A percentile compares a stretch with the other conserved stretches of the same genome.
Evolutionary conservation across 2,113 vertebrate species (phyloP).

Genomic region (Lucifuga dentata): DNA sequence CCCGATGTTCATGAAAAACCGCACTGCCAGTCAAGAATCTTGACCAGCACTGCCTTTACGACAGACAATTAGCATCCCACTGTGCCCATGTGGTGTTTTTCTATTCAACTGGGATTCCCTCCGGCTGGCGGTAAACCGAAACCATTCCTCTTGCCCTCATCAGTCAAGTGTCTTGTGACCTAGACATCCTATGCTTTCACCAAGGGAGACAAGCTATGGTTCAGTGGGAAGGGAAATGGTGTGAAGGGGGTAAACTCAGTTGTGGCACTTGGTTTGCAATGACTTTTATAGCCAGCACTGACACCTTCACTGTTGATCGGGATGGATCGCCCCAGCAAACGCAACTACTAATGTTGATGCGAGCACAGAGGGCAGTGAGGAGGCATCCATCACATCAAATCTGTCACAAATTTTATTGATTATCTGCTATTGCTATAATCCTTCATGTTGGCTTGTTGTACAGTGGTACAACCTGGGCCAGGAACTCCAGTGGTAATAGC

Average conservation of each 20-base stretch:
- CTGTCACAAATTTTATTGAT: constrained; percentile 67
- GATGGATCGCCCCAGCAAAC: constrained; percentile 57
- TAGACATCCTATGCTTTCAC: constrained; percentile 55
- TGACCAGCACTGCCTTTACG: constrained; percentile 26
- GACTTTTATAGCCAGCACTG: constrained; percentile 48
- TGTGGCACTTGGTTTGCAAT: constrained; percentile 30
- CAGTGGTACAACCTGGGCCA: constrained; percentile 23
- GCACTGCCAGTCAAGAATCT: constrained; percentile 64
- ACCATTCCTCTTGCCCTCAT: constrained; percentile 69
- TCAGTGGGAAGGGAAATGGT: constrained; percentile 62
- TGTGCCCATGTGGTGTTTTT: constrained; percentile 74
- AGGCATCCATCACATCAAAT: constrained; percentile 67
- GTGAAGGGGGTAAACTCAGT: constrained; percentile 49
- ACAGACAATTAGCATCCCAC: constrained; percentile 67
- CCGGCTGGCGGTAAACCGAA: constrained; percentile 60
- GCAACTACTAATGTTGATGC: constrained; percentile 53
- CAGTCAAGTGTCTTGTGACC: constrained; percentile 68
- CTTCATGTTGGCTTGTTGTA: constrained; percentile 54
- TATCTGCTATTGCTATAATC: constrained; percentile 62
- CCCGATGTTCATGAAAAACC: constrained; percentile 58
- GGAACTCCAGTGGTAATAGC: constrained; percentile 43
- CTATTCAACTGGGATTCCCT: constrained; percentile 57
- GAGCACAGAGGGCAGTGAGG: constrained; percentile 60
- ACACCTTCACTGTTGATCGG: constrained; percentile 61
- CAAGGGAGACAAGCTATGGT: constrained; percentile 52